Evolutionary conservation across 1,140 invertebrate species (phyloP), one percentile per base, ranked within the genome.

Genomic region (Macrobrachium rosenbergii): DNA sequence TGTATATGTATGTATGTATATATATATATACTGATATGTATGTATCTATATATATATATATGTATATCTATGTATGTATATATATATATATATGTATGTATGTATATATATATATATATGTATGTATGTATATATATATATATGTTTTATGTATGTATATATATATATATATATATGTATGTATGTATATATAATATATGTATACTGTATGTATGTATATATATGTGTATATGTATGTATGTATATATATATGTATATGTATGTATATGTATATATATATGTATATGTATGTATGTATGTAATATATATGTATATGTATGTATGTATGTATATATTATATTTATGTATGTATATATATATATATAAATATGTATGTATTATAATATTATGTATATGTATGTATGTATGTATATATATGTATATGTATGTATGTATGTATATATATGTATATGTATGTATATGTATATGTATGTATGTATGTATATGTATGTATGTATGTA

Each of bases 61-160:
- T 69, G 19, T 69, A 69, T 69, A 69, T 69, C 0, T 69, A 69
- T n/a, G 19, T n/a, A 69, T n/a, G 5, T 19, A 21, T n/a, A 21
- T 69, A 69, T 69, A 69, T 69, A 17, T 14, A 21, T 69, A 69
- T 69, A 69, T 69, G 19, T 69, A n/a, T 69, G 19, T 69, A 69
- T 14, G 19, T 69, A 69, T 69, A 69, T 69, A 69, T n/a, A 69
- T 69, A 69, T 69, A 69, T 69, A 69, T 69, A 21, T n/a, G 19
- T 69, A 69, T 69, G 19, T 69, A 69, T 69, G 19, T 10, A 69
- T 69, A 69, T 0, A 69, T n/a, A n/a, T 21, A 17, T 3, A 69
- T 21, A n/a, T 69, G 19, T 69, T n/a, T 16, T 69, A 69, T 69
- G 3, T 69, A 69, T 69, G 5, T 21, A 69, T 69, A 69, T 14